These are phyloP conservation scores for Nasonia giraulti DNA, from an alignment of 1,140 invertebrate genomes.

Conservation along the genomic window DNA sequence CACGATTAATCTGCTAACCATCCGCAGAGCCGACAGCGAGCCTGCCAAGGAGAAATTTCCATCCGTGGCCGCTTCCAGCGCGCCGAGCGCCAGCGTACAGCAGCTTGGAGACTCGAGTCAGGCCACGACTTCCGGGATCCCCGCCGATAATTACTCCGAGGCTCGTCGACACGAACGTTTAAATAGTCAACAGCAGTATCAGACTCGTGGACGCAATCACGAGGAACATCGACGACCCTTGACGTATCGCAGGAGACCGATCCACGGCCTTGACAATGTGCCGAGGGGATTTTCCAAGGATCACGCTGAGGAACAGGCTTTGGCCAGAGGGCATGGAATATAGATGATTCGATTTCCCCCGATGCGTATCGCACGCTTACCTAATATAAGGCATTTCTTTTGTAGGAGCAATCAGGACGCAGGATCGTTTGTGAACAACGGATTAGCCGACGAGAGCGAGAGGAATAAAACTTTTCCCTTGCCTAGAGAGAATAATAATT, in stretches of 20 bases:
- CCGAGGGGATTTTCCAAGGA: conserved; percentile 59
- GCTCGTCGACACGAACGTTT: conserved; percentile 9
- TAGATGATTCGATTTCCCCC: neutral
- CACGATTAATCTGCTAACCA: conserved; percentile 16
- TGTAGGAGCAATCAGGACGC: conserved; percentile 37
- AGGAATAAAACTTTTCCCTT: neutral
- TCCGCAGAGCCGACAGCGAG: neutral
- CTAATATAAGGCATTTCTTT: neutral
- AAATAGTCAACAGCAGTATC: neutral
- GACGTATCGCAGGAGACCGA: conserved; percentile 12
- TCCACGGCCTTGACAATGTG: conserved; percentile 46
- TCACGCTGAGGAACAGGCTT: neutral
- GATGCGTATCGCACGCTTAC: neutral
- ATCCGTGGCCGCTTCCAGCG: neutral
- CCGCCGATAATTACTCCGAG: conserved; percentile 35
- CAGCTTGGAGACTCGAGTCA: neutral
- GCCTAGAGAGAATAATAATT: conserved; percentile 32
- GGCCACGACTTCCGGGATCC: conserved; percentile 9
- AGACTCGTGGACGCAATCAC: neutral
- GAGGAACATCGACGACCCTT: conserved; percentile 1
- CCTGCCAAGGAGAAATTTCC: conserved; percentile 27
- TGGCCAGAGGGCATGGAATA: neutral
- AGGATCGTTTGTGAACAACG: conserved; percentile 40
- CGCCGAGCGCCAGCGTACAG: neutral
- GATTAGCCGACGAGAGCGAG: conserved; percentile 14